phyloP scores from a whole-genome alignment of 2,113 vertebrate genomes.

The Crotalus viridis region DNA sequence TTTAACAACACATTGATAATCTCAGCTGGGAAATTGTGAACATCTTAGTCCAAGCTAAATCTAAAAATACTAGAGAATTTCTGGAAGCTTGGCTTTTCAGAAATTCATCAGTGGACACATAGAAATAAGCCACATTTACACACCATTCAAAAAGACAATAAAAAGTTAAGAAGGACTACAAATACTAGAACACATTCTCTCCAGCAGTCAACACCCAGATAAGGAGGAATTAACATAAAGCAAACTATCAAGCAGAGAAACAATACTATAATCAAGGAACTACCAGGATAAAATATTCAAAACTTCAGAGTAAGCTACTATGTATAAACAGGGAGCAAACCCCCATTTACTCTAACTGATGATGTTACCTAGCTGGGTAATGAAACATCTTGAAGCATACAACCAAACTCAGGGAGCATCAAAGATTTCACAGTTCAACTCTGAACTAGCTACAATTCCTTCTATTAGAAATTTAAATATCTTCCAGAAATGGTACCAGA shows the following conservation, averaged over 20 bases:
- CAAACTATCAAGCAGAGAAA: not conserved
- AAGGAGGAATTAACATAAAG: not conserved
- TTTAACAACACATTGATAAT: not conserved
- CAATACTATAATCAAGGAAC: not conserved
- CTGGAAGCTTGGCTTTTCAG: not conserved
- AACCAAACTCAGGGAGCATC: not conserved
- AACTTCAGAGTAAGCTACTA: not conserved
- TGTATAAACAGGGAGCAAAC: not conserved
- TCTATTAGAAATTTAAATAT: not conserved
- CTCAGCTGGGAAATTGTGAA: not conserved
- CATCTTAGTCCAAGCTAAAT: not conserved
- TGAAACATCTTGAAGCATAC: not conserved
- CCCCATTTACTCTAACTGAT: not conserved
- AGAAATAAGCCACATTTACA: not conserved
- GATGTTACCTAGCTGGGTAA: not conserved
- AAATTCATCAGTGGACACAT: not conserved
- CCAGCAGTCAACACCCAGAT: not conserved
- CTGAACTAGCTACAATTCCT: not conserved
- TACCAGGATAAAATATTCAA: not conserved
- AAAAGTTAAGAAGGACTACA: not conserved
- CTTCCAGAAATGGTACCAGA: not conserved
- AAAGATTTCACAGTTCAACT: not conserved
- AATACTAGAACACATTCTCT: not conserved
- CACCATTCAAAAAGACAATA: not conserved
- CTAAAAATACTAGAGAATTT: not conserved